Percentiles rank a stretch among this genome's conserved stretches.
These are phyloP conservation scores for Eueides isabella DNA, from an alignment of 1,140 invertebrate species.

Conservation along the genomic window DNA sequence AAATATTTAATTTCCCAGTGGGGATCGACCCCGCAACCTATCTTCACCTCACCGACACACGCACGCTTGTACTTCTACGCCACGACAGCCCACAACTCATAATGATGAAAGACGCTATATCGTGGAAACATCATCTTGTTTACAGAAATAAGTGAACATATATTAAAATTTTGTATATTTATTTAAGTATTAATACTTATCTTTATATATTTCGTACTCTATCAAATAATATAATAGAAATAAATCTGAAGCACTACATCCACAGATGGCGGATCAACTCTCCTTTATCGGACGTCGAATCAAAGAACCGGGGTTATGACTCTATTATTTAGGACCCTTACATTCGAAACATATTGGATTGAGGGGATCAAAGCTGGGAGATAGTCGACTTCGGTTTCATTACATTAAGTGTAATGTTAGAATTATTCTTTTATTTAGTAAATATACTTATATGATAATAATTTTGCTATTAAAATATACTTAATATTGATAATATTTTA, in stretches of 20 bases:
- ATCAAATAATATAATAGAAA: constrained; percentile 14
- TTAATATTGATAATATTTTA: too few species aligned
- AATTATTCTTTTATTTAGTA: constrained; percentile 11
- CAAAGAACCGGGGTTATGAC: constrained; percentile 53
- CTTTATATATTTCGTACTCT: too few species aligned
- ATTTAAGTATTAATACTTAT: too few species aligned
- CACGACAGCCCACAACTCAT: too few species aligned
- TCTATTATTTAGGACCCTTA: constrained; percentile 52
- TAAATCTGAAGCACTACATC: constrained; percentile 29
- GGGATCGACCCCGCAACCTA: too few species aligned
- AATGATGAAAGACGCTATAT: too few species aligned
- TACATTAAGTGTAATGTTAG: constrained; percentile 28
- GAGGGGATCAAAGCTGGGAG: constrained; percentile 47
- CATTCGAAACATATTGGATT: constrained; percentile 54
- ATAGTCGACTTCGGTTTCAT: constrained; percentile 29
- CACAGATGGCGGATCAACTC: constrained; percentile 9
- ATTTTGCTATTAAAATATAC: neutral
- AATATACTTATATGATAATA: neutral
- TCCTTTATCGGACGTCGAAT: constrained; percentile 34
- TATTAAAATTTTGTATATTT: too few species aligned
- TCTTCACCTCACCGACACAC: too few species aligned
- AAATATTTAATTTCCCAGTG: too few species aligned
- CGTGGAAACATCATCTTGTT: too few species aligned
- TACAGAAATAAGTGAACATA: too few species aligned
- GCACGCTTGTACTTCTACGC: too few species aligned